These are phyloP conservation scores for Sceloporus undulatus DNA, from an alignment of 2,113 vertebrate genomes.

Conservation along the genomic window DNA sequence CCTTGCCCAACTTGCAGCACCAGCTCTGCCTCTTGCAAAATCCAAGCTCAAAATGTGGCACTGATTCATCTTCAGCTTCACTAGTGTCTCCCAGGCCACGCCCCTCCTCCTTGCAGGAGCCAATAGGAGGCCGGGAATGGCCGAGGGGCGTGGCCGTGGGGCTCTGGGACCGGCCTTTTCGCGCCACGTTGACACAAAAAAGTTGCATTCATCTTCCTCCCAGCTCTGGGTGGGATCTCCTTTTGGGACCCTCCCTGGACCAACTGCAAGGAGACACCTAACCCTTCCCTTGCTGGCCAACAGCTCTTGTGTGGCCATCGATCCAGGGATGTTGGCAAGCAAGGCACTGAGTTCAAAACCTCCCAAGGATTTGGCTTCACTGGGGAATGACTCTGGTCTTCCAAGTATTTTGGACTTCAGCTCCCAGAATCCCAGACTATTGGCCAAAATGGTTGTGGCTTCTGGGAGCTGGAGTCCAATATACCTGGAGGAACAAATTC, in stretches of 20 bases:
- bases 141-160: not conserved
- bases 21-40: not conserved
- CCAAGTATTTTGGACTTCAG: no score
- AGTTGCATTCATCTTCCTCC: not conserved
- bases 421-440: no score
- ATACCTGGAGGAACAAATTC: no score
- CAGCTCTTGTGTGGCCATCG: not conserved
- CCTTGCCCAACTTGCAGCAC: slow-evolving; percentile 15
- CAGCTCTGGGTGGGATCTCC: not conserved
- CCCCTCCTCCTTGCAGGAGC: slow-evolving; percentile 8
- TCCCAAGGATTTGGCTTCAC: not conserved
- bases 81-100: not conserved
- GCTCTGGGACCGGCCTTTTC: slow-evolving; percentile 71
- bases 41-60: not conserved
- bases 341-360: no score
- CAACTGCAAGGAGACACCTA: slow-evolving; percentile 16
- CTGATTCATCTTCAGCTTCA: slow-evolving; percentile 1
- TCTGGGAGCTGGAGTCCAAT: no score
- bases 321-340: no score
- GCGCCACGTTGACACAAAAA: slow-evolving; percentile 75
- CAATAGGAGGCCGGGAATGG: slow-evolving; percentile 43
- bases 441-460: no score
- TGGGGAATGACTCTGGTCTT: no score
- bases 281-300: not conserved
- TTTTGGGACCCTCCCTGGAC: not conserved